These are phyloP conservation scores for Bombus huntii DNA, from an alignment of 1,140 invertebrate species.

Conservation along the genomic window DNA sequence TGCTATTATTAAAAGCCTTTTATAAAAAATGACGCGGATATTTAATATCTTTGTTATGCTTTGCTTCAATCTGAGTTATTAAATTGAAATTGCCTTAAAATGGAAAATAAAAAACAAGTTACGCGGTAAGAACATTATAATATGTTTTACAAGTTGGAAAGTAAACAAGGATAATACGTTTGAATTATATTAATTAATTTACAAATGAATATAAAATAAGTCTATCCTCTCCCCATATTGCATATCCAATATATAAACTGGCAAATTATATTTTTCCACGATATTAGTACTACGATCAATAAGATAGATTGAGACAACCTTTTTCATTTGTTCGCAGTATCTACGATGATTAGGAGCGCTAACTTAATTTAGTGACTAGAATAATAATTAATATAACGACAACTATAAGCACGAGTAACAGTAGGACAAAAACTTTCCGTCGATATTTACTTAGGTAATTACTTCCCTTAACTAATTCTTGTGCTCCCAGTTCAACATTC, in stretches of 20 bases:
- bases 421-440: constrained; percentile 87
- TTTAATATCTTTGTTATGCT: constrained; percentile 15
- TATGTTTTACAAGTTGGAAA: not conserved
- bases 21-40: not conserved
- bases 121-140: constrained; percentile 1
- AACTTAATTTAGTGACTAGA: constrained; percentile 80
- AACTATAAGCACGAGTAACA: constrained; percentile 85
- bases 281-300: constrained; percentile 37
- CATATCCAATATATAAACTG: constrained; percentile 53
- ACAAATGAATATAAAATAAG: constrained; percentile 65
- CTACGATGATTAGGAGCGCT: constrained; percentile 72
- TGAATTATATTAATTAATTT: constrained; percentile 39
- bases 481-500: constrained; percentile 90
- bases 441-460: constrained; percentile 89
- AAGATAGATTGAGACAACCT: constrained; percentile 78
- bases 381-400: constrained; percentile 85
- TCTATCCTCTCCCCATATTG: constrained; percentile 63
- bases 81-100: not conserved
- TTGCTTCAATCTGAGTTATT: not conserved
- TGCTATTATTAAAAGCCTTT: not conserved
- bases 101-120: not conserved
- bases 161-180: constrained; percentile 16
- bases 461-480: constrained; percentile 90
- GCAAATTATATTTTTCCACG: constrained; percentile 44
- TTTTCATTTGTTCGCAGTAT: constrained; percentile 63